A percentile compares a stretch with the other conserved stretches of the same genome.
Conservation (phyloP, 2,888 invertebrate genomes). For the Zaprionus bogoriensis region DNA sequence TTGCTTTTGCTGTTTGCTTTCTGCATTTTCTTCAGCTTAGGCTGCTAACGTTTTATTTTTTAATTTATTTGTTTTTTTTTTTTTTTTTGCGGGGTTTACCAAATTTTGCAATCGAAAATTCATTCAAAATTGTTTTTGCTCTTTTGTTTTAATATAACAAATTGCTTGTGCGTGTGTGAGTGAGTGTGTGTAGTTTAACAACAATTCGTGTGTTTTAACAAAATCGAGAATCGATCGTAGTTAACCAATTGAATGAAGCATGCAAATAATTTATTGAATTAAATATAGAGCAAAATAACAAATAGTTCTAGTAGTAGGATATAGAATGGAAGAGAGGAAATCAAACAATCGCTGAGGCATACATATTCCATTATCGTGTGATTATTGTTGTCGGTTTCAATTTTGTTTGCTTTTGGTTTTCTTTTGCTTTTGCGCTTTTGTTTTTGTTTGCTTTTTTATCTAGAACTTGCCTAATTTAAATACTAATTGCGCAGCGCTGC, state of each 20-base stretch:
- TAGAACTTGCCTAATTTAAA: conserved; percentile 64
- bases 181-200: conserved; percentile 36
- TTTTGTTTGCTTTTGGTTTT: conserved; percentile 8
- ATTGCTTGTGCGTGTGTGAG: conserved; percentile 21
- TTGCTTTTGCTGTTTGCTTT: no score
- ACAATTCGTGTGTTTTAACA: conserved; percentile 47
- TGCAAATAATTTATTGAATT: conserved; percentile 50
- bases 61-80: no score
- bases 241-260: conserved; percentile 44
- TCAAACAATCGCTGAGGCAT: conserved; percentile 45
- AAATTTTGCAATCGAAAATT: conserved; percentile 37
- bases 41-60: conserved; percentile 1
- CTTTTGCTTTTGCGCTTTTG: conserved; percentile 1
- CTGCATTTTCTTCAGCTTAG: no score
- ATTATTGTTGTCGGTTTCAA: neutral
- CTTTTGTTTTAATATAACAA: conserved; percentile 31
- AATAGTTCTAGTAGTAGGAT: conserved; percentile 11
- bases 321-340: conserved; percentile 14
- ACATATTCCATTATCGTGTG: conserved; percentile 24
- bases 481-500: conserved; percentile 44
- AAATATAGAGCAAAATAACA: conserved; percentile 35
- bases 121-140: conserved; percentile 13
- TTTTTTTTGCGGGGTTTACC: conserved; percentile 13
- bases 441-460: conserved; percentile 25
- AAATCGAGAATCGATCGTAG: conserved; percentile 56